phyloP scores from a whole-genome alignment of 2,797 vertebrate species.

The Acanthiza pusilla region DNA sequence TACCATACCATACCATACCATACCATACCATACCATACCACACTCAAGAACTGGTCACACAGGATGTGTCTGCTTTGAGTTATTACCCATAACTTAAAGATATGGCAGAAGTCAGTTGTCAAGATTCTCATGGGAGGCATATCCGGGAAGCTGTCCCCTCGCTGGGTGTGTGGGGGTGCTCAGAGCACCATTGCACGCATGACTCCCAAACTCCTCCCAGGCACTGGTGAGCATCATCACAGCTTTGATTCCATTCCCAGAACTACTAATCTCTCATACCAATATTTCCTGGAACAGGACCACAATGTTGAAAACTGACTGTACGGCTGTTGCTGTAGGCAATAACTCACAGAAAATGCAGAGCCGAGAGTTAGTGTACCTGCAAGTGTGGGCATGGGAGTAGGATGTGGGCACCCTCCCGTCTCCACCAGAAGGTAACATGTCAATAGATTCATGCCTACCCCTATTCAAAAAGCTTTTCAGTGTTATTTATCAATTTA shows the following conservation, averaged over 20 bases:
- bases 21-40: no score
- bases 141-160: neutral
- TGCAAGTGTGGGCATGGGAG: neutral
- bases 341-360: constrained; percentile 52
- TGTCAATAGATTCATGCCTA: constrained; percentile 39
- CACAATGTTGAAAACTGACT: constrained; percentile 46
- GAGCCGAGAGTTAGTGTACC: constrained; percentile 9
- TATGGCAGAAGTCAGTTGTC: neutral
- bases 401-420: constrained; percentile 26
- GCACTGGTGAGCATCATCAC: constrained; percentile 13
- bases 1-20: no score
- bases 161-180: neutral
- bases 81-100: neutral
- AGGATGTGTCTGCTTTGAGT: neutral
- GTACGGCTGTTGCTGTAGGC: neutral
- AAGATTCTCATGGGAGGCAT: neutral
- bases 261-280: constrained; percentile 57
- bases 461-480: constrained; percentile 54
- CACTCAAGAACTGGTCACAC: neutral
- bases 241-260: constrained; percentile 71
- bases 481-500: constrained; percentile 62
- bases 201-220: constrained; percentile 3
- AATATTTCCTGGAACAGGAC: constrained; percentile 74
- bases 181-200: neutral
- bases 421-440: neutral